Evolutionary conservation across 2,888 invertebrate species (phyloP).

Genomic region (Macrostomum cliftonense): DNA sequence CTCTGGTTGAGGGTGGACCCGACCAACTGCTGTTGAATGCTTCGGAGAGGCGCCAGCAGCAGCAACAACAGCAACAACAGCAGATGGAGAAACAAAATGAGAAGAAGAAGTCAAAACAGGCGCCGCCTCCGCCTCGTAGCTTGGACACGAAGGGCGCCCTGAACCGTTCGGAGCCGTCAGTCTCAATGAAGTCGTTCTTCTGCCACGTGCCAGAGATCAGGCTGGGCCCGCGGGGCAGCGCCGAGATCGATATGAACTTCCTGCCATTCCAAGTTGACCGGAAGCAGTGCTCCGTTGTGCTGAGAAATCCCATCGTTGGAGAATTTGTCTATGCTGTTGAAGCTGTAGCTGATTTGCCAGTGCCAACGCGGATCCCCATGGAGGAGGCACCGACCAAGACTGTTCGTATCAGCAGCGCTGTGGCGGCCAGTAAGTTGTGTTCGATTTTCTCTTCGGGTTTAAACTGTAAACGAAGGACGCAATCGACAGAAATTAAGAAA

Average conservation of each 20-base stretch:
- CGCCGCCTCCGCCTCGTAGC: not conserved
- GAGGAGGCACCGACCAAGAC: slow-evolving; percentile 14
- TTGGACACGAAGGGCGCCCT: not conserved
- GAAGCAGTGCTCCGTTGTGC: slow-evolving; percentile 30
- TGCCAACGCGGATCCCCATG: slow-evolving; percentile 16
- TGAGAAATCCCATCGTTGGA: slow-evolving; percentile 29
- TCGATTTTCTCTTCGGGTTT: not conserved
- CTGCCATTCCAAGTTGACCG: slow-evolving; percentile 30
- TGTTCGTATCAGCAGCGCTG: slow-evolving; percentile 29
- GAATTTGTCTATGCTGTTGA: slow-evolving; percentile 34
- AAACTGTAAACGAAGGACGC: no score
- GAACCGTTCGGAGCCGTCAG: not conserved
- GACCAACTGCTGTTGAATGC: slow-evolving; percentile 10
- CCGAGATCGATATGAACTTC: slow-evolving; percentile 27
- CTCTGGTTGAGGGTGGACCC: slow-evolving; percentile 22
- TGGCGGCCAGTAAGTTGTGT: slow-evolving; percentile 27
- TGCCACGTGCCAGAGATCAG: slow-evolving; percentile 18
- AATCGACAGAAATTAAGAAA: no score
- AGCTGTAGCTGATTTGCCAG: slow-evolving; percentile 25
- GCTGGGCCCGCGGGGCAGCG: slow-evolving; percentile 18
- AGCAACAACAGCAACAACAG: slow-evolving; percentile 6
- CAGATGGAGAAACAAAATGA: slow-evolving; percentile 16
- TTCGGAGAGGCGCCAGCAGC: slow-evolving; percentile 14
- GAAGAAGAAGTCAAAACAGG: slow-evolving; percentile 11
- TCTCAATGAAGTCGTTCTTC: slow-evolving; percentile 24